Evolutionary conservation across 2,113 vertebrate species (phyloP).

Genomic region (Microtus oregoni): DNA sequence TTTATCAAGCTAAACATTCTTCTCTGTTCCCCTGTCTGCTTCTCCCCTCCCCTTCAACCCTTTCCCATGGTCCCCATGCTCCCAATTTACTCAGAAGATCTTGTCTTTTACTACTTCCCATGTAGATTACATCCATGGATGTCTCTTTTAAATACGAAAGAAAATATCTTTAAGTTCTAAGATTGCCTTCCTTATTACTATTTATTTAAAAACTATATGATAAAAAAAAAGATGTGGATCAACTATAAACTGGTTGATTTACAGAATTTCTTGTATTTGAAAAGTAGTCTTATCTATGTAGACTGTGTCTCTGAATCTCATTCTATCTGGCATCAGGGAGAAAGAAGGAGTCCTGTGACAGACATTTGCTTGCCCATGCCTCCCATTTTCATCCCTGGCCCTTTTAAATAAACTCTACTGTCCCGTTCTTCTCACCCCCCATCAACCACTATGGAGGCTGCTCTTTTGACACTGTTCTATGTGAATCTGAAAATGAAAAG

Average conservation of each 20-base stretch:
- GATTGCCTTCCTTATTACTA: background rate
- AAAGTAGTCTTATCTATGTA: background rate
- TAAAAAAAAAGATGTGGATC: background rate
- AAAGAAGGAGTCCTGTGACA: background rate
- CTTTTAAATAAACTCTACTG: constrained; percentile 52
- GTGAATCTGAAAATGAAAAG: constrained; percentile 66
- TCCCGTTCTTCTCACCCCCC: constrained; percentile 51
- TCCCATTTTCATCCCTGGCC: constrained; percentile 48
- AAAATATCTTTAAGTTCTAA: background rate
- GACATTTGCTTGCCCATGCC: background rate
- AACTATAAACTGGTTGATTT: background rate
- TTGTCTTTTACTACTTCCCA: too few species aligned
- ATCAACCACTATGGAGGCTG: constrained; percentile 35
- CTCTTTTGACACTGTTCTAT: constrained; percentile 65
- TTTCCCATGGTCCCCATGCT: too few species aligned
- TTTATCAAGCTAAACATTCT: too few species aligned
- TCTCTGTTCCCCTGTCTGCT: too few species aligned
- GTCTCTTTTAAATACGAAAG: background rate
- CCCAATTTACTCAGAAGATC: too few species aligned
- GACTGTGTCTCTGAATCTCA: background rate
- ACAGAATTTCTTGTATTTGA: constrained; percentile 29
- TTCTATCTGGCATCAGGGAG: background rate
- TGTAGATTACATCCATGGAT: too few species aligned
- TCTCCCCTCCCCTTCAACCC: too few species aligned
- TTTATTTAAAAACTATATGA: background rate